phyloP scores from a whole-genome alignment of 2,888 invertebrate species.

The Drosophila anomalata region DNA sequence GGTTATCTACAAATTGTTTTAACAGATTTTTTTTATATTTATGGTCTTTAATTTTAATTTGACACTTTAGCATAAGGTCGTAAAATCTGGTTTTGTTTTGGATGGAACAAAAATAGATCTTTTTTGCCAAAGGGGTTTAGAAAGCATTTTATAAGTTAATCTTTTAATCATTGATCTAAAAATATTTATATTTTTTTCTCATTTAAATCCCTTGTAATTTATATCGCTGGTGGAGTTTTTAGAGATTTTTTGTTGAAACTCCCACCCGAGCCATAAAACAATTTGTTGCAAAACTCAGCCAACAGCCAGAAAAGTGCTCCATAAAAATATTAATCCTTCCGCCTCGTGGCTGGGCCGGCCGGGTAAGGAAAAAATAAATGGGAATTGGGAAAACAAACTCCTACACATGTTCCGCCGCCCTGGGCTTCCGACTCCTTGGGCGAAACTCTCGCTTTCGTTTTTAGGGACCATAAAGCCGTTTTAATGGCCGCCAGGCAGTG shows the following conservation, averaged over 20 bases:
- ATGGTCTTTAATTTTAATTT: conserved; percentile 12
- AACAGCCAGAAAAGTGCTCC: conserved; percentile 59
- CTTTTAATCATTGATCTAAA: neutral
- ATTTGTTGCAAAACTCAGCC: conserved; percentile 74
- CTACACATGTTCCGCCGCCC: conserved; percentile 54
- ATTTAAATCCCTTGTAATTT: neutral
- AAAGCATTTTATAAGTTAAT: neutral
- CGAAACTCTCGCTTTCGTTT: conserved; percentile 71
- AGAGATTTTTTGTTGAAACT: conserved; percentile 7
- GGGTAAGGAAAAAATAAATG: conserved; percentile 14
- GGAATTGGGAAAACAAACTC: conserved; percentile 22
- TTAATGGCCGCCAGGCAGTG: conserved; percentile 57
- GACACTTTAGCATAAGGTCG: conserved; percentile 1
- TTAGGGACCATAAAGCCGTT: conserved; percentile 69
- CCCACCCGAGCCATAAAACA: conserved; percentile 56
- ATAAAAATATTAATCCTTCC: conserved; percentile 75
- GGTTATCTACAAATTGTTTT: conserved; percentile 25
- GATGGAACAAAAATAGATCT: neutral
- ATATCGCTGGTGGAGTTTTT: neutral
- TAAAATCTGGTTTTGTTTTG: conserved; percentile 10
- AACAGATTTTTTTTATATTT: neutral
- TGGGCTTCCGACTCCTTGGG: conserved; percentile 22
- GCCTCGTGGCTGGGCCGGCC: conserved; percentile 24
- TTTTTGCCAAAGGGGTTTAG: neutral
- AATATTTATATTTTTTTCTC: neutral